Base-by-base conservation (phyloP, 2,113 vertebrate genomes). In the Myiozetetes cayanensis region DNA sequence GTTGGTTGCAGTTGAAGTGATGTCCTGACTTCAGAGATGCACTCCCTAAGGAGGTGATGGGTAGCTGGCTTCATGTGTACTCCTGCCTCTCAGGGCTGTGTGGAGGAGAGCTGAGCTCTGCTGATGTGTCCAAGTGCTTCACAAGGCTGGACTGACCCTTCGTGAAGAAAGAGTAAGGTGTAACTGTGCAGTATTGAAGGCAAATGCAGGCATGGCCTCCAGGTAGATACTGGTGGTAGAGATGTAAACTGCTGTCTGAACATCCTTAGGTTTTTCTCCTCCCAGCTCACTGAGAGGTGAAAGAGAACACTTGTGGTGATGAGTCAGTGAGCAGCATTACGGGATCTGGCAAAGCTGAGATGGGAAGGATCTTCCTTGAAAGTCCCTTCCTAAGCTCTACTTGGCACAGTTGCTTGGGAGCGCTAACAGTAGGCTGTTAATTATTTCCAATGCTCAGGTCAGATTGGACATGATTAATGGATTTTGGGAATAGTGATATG, bases 391-490 rank as follows among this genome's bases (percentile, higher is more conserved):
- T 94, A 59, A 89, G 70, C 79, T 70, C 63, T 77, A 2, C 83
- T 93, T 95, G 93, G 91, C 88, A 93, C 10, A 14, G 20, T 56
- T 91, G 43, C n/a, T 58, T 87, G 84, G 67, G 35, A 94, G n/a
- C 21, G 24, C 25, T 90, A 33, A 61, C n/a, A 62, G 50, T 31
- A 47, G 44, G 25, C 41, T 85, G 23, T 37, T 87, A 85, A 94
- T 92, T 75, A 43, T 94, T 97, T 81, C 50, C 74, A 90, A 7
- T 58, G 58, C 58, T 94, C 18, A 68, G 77, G 28, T 82, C 74
- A 39, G 56, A 65, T 87, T 77, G 80, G 49, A 72, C 33, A 31
- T 90, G 55, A 87, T 93, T 70, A 87, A 89, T 92, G 87, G 75
- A 62, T 71, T 87, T 89, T 77, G 53, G 85, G 86, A 97, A 91